Conservation (phyloP, 2,888 invertebrate species). For the Helobdella robusta region DNA sequence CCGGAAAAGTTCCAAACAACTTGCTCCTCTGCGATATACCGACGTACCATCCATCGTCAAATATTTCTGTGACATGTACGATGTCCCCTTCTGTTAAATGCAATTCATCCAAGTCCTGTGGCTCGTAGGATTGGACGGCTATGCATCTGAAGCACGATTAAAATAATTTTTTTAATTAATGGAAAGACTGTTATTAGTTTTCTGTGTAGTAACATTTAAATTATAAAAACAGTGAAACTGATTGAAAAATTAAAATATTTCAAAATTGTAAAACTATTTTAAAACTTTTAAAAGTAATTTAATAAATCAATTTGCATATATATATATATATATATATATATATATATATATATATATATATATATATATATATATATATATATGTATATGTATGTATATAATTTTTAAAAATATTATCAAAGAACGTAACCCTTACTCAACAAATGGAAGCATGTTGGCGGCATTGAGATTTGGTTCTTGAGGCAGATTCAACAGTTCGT, state of each 20-base stretch:
- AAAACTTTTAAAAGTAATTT: too few species aligned
- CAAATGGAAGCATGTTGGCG: not conserved
- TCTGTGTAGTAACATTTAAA: too few species aligned
- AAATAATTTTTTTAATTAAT: too few species aligned
- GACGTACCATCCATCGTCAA: constrained; percentile 28
- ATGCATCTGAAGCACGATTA: constrained; percentile 21
- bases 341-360: constrained; percentile 9
- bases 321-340: constrained; percentile 14
- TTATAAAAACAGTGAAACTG: too few species aligned
- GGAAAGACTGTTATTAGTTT: too few species aligned
- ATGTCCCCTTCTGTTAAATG: constrained; percentile 19
- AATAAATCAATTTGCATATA: not conserved
- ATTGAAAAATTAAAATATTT: too few species aligned
- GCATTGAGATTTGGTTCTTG: constrained; percentile 10
- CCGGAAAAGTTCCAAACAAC: constrained; percentile 23
- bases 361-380: constrained; percentile 24
- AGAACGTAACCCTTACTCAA: too few species aligned
- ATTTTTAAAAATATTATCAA: not conserved
- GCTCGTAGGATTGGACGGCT: constrained; percentile 9
- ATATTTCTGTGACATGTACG: constrained; percentile 25
- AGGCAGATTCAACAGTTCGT: too few species aligned
- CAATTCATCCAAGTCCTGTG: constrained; percentile 22
- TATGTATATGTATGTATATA: constrained; percentile 6
- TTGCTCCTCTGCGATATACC: constrained; percentile 27
- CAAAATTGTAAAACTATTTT: too few species aligned